Evolutionary conservation across 2,113 vertebrate species (phyloP), one percentile per base, ranked within the genome.

Genomic region (Pipra filicauda): DNA sequence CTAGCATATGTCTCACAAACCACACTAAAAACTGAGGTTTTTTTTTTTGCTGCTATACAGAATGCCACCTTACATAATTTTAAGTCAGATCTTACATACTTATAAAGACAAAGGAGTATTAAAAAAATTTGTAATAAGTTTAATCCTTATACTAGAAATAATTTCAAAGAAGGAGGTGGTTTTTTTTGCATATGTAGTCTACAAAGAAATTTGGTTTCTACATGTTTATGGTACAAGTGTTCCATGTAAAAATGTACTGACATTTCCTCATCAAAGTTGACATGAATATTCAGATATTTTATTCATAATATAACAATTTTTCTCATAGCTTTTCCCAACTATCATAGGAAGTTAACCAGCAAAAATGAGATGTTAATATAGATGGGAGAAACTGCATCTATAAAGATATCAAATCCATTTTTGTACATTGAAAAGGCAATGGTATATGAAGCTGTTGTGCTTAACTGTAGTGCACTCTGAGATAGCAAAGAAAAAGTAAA

Each of bases 141-240:
- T 66, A 74, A 70, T 67, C 28, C 77, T 39, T 58, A 35, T 31
- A 85, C 43, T 74, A 70, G 3, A 88, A 27, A 71, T 44, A 35
- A 65, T 54, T 79, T 73, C 31, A 75, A 85, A 81, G 11, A 5
- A 33, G 10, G 6, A 1, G 1, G 5, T 0, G 0, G 0, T 3
- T 31, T 30, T 28, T 26, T 83, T 91, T 61, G 27, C n/a, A 37
- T 21, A 31, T 59, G 35, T 10, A 22, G 11, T 41, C 37, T 66
- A 73, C 5, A 65, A 70, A 79, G 26, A 59, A 88, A 93, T 22
- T 37, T 37, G 37, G 37, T 37, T 37, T 37, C 37, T 37, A 37
- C 11, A 41, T 35, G 7, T 54, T 83, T 66, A 54, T 57, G 49
- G 31, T 43, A 41, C 18, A 73, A 85, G 20, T 73, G 14, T 62